Evolutionary conservation across 2,113 vertebrate species (phyloP), one percentile per base, ranked within the genome.

Genomic region (Chlamydotis undulata): DNA sequence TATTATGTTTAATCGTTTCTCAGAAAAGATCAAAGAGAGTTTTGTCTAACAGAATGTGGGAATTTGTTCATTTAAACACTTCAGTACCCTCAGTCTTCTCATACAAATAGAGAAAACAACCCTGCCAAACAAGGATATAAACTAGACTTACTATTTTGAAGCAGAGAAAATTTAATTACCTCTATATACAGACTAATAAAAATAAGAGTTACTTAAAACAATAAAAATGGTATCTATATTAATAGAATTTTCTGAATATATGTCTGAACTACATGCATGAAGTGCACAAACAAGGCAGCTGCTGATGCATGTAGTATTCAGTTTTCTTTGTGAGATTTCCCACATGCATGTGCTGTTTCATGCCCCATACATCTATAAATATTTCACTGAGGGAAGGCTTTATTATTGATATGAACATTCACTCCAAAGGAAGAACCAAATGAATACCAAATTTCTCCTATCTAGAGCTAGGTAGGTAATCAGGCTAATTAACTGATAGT

Each of bases 361-460:
- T 49, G 33, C 24, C 9, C 53, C 64, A 49, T 26, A 52, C 8
- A 1, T n/a, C 68, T 31, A 71, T 25, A 94, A 87, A 37, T 41
- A 90, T 49, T 89, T 85, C 53, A 31, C 19, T 71, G 21, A 47
- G 35, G 14, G 13, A 87, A 67, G 45, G 57, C 37, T 76, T 76
- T 78, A 59, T 65, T 82, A 61, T 31, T 49, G 35, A 60, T 47
- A 82, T 7, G 22, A 82, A 76, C 55, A 82, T 79, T 85, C 70
- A 78, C 35, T 69, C 61, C 83, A 96, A 89, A 91, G 69, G 67
- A 87, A 91, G 65, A 91, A 76, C 19, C 33, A 89, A 84, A 70
- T 31, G 33, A 92, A 65, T 87, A 88, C 23, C 60, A 78, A n/a
- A 67, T 57, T 87, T 69, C 28, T 63, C 26, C n/a, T 55, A 45